Evolutionary conservation across 1,140 invertebrate species (phyloP).

Genomic region (Drosophila pallidifrons): DNA sequence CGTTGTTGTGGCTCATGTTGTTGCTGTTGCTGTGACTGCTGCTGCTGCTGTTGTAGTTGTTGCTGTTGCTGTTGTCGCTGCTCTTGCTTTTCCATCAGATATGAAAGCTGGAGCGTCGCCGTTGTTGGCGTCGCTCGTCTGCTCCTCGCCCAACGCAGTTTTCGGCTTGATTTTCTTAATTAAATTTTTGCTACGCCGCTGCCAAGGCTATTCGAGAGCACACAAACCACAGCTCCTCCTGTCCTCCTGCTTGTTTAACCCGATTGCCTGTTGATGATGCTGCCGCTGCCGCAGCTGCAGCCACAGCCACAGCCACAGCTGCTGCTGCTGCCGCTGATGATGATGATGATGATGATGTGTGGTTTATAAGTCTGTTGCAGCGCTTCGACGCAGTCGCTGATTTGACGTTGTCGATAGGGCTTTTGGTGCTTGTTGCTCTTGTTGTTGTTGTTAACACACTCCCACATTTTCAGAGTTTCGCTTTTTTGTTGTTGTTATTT

Average conservation of each 20-base stretch:
- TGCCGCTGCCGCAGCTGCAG: slow-evolving; percentile 23
- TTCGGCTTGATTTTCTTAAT: slow-evolving; percentile 82
- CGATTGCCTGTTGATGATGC: slow-evolving; percentile 53
- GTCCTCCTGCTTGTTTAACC: slow-evolving; percentile 50
- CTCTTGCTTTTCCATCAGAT: slow-evolving; percentile 78
- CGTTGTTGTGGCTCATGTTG: slow-evolving; percentile 17
- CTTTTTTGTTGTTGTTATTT: slow-evolving; percentile 22
- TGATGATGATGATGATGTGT: slow-evolving; percentile 76
- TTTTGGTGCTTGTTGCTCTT: slow-evolving; percentile 56
- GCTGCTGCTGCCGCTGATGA: slow-evolving; percentile 42
- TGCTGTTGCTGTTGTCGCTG: slow-evolving; percentile 53
- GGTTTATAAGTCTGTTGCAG: slow-evolving; percentile 74
- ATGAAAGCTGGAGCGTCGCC: slow-evolving; percentile 75
- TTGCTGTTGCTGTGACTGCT: slow-evolving; percentile 13
- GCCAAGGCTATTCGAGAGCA: slow-evolving; percentile 65
- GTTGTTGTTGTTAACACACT: slow-evolving; percentile 79
- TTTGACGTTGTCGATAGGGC: slow-evolving; percentile 69
- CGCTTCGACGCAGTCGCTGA: slow-evolving; percentile 67
- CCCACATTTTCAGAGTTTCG: slow-evolving; percentile 60
- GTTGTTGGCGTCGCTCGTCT: slow-evolving; percentile 68
- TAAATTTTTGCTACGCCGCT: slow-evolving; percentile 80
- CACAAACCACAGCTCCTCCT: slow-evolving; percentile 28
- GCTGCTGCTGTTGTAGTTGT: slow-evolving; percentile 25
- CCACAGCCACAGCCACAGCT: slow-evolving; percentile 1
- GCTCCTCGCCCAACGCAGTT: slow-evolving; percentile 66